A percentile compares a stretch with the other conserved stretches of the same genome.
Conservation (phyloP, 2,113 vertebrate genomes). For the Megatriorchis doriae region DNA sequence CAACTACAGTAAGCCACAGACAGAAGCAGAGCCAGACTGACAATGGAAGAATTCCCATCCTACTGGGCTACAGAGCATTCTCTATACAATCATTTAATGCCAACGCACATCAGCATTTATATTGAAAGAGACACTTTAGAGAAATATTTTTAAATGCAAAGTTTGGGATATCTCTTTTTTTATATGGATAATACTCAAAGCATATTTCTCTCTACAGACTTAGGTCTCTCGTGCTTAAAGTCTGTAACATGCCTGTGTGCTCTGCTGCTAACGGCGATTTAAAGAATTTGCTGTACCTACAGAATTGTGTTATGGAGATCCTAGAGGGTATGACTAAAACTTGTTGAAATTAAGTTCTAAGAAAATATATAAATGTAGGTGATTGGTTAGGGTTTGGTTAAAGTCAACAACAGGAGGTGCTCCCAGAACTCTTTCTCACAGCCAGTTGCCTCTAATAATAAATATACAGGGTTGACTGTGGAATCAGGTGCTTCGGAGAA, state of each 20-base stretch:
- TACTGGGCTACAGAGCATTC: not conserved
- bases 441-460: not conserved
- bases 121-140: constrained; percentile 18
- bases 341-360: constrained; percentile 53
- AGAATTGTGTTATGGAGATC: constrained; percentile 39
- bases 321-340: constrained; percentile 56
- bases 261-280: constrained; percentile 52
- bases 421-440: not conserved
- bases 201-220: constrained; percentile 54
- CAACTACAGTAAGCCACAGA: constrained; percentile 21
- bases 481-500: not conserved
- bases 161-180: constrained; percentile 37
- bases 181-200: constrained; percentile 61
- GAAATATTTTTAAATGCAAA: constrained; percentile 57
- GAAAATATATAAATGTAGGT: constrained; percentile 7
- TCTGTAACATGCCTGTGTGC: constrained; percentile 50
- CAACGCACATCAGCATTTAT: constrained; percentile 8
- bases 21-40: constrained; percentile 34
- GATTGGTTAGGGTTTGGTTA: not conserved
- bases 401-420: not conserved
- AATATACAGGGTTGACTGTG: not conserved
- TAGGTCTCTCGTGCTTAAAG: constrained; percentile 52
- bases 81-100: not conserved
- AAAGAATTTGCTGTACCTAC: constrained; percentile 57
- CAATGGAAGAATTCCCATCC: constrained; percentile 24